Percentiles rank a stretch among this genome's conserved stretches.
Conservation (phyloP, 92 coral and sea anemone genomes). For the Phenganax marumi region DNA sequence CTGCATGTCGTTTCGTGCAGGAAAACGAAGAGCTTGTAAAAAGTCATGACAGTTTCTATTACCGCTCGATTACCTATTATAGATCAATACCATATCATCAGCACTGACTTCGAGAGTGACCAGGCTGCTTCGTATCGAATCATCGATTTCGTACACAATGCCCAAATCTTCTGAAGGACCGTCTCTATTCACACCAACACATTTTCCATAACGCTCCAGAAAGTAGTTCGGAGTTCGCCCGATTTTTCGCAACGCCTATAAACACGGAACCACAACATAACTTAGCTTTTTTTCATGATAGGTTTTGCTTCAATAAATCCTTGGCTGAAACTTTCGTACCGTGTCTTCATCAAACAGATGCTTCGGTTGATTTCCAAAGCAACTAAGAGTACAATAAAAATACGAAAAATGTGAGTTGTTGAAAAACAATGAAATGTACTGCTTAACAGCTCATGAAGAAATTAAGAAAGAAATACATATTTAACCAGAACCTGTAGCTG, state of each 20-base stretch:
- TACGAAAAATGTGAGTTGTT: not conserved
- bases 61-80: constrained; percentile 67
- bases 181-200: constrained; percentile 65
- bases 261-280: not conserved
- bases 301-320: not conserved
- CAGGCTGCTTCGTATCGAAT: constrained; percentile 77
- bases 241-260: constrained; percentile 62
- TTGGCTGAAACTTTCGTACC: constrained; percentile 47
- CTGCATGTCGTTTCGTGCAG: not conserved
- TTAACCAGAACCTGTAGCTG: too few species aligned
- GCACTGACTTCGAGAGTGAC: constrained; percentile 96
- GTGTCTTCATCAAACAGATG: constrained; percentile 73
- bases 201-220: constrained; percentile 73
- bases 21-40: not conserved
- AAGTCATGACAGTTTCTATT: too few species aligned
- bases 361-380: constrained; percentile 84
- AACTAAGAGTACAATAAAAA: constrained; percentile 43
- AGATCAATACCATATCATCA: constrained; percentile 87
- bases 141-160: constrained; percentile 83
- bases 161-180: constrained; percentile 54
- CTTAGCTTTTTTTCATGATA: not conserved
- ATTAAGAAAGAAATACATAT: not conserved
- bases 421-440: not conserved
- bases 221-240: constrained; percentile 75
- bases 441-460: not conserved